Base-by-base conservation (phyloP, 2,113 vertebrate genomes). In the Chitala chitala region DNA sequence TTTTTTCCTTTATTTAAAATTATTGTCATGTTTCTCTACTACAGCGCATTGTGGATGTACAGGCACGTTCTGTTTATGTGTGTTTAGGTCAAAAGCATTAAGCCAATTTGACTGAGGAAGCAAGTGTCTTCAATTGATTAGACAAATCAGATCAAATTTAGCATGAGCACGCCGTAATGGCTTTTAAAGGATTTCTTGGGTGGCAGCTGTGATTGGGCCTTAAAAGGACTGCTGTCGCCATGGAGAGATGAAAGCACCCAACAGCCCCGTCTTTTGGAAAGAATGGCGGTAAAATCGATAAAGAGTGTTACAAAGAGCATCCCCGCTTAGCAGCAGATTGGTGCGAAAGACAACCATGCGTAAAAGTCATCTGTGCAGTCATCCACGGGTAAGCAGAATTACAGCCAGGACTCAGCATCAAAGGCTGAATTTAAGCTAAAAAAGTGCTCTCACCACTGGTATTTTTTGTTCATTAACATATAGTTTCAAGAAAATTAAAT, bases 321-420 rank as follows among this genome's bases (percentile, higher is more conserved):
- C 55, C 7, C 44, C 59, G 71, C 33, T 44, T 58, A 64, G 71
- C 40, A 58, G 71, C 53, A 73, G 53, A 73, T 74, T 73, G 29
- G 55, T 69, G 61, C 75, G 73, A 75, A 31, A 54, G 58, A 15
- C 68, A 50, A 48, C 71, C 46, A 38, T 54, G 73, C 75, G 74
- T 75, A 78, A 81, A 79, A 71, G 69, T 54, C 33, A 79, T 78
- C 81, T 83, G 54, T 76, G 77, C 75, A 29, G 76, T 46, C 72
- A 72, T 13, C 54, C 71, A 26, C 17, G 36, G 2, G 38, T 55
- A 38, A 54, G 33, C 61, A 54, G n/a, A 61, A 70, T 68, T 42
- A 50, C 26, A 46, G 33, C 15, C 40, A 31, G 36, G 15, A n/a
- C n/a, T n/a, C n/a, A n/a, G n/a, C n/a, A n/a, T n/a, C n/a, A n/a